phyloP scores from a whole-genome alignment of 1,140 invertebrate species.

The Gryon sp. region DNA sequence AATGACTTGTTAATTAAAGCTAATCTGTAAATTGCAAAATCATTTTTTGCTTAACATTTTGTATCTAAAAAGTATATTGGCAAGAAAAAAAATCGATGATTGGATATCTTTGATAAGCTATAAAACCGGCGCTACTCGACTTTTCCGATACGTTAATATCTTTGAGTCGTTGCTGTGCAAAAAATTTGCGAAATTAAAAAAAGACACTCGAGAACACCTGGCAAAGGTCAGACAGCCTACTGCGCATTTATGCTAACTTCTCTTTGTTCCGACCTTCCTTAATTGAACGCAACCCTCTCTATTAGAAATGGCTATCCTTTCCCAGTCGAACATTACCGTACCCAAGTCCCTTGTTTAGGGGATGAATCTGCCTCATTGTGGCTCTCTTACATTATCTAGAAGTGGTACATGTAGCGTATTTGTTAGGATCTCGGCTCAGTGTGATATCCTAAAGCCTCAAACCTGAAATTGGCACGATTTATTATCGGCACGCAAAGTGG shows the following conservation, averaged over 20 bases:
- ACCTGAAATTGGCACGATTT: slow-evolving; percentile 72
- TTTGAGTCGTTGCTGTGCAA: not conserved
- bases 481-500: slow-evolving; percentile 66
- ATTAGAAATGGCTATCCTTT: slow-evolving; percentile 69
- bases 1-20: too few species aligned
- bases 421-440: slow-evolving; percentile 68
- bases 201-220: slow-evolving; percentile 1
- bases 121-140: too few species aligned
- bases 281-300: slow-evolving; percentile 73
- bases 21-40: too few species aligned
- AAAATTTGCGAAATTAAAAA: not conserved
- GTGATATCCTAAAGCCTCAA: slow-evolving; percentile 55
- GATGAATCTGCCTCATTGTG: slow-evolving; percentile 59
- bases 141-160: not conserved
- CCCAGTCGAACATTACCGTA: slow-evolving; percentile 44
- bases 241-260: not conserved
- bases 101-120: too few species aligned
- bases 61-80: too few species aligned
- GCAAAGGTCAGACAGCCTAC: not conserved
- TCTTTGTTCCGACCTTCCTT: slow-evolving; percentile 36
- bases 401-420: slow-evolving; percentile 72
- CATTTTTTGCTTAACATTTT: too few species aligned
- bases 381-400: slow-evolving; percentile 57
- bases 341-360: slow-evolving; percentile 55
- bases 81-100: too few species aligned